These are phyloP conservation scores for Neria commutata DNA, from an alignment of 2,888 invertebrate species.

Conservation along the genomic window DNA sequence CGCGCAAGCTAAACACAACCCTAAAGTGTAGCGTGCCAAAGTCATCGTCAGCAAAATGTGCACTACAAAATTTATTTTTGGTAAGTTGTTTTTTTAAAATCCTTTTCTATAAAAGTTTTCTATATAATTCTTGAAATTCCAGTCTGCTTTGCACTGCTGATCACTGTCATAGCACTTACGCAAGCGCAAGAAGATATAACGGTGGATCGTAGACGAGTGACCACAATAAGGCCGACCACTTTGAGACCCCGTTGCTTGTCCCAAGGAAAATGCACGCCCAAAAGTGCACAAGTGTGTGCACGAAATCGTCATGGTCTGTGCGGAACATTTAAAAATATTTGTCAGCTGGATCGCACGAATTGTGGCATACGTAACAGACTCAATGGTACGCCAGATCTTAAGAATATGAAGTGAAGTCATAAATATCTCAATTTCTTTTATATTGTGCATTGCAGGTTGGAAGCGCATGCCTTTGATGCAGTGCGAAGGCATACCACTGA, in stretches of 20 bases:
- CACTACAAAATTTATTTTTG: too few relatives aligned
- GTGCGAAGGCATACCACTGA: neutral
- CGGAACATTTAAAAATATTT: slow-evolving; percentile 1
- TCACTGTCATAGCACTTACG: too few relatives aligned
- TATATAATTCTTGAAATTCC: too few relatives aligned
- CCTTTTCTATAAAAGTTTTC: too few relatives aligned
- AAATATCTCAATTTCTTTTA: neutral
- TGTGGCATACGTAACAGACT: neutral
- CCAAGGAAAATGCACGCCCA: neutral
- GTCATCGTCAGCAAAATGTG: too few relatives aligned
- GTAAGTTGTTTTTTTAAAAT: too few relatives aligned
- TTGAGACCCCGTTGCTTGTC: neutral
- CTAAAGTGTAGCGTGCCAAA: too few relatives aligned
- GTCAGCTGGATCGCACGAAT: neutral
- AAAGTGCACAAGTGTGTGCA: slow-evolving; percentile 4
- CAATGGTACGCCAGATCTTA: neutral
- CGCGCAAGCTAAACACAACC: too few relatives aligned
- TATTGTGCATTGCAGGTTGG: neutral
- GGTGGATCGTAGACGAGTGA: neutral
- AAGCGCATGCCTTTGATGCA: neutral
- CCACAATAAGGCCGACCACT: neutral
- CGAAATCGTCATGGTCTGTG: slow-evolving; percentile 9
- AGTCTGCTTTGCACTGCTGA: too few relatives aligned
- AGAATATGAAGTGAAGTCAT: neutral
- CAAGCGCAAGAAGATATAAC: neutral